These are phyloP conservation scores for Cephus runcator DNA, from an alignment of 2,888 invertebrate genomes.

Conservation along the genomic window DNA sequence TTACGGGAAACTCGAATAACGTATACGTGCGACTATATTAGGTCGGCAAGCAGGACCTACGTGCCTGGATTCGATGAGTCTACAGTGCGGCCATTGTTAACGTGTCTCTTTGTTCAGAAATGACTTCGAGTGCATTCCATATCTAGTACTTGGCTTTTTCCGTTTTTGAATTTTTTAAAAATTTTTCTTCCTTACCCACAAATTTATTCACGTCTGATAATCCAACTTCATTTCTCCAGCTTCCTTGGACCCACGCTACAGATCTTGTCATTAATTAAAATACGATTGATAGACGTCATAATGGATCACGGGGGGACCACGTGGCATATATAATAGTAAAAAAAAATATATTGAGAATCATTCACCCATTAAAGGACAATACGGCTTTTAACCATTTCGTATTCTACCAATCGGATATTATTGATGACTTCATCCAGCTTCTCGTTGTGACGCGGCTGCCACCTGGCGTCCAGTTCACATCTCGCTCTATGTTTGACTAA, in stretches of 20 bases:
- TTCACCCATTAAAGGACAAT: not conserved
- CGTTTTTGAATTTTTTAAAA: no score
- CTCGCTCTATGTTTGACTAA: constrained; percentile 47
- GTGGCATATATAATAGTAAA: not conserved
- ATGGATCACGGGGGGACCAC: not conserved
- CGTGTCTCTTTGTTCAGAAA: not conserved
- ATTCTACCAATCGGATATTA: constrained; percentile 38
- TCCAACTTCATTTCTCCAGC: not conserved
- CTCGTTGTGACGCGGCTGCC: constrained; percentile 19
- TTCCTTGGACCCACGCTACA: not conserved
- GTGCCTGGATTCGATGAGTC: constrained; percentile 41
- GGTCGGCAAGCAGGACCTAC: constrained; percentile 43
- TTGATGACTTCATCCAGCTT: constrained; percentile 48
- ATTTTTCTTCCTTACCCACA: not conserved
- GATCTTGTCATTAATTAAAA: not conserved
- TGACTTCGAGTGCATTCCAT: not conserved
- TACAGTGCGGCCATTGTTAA: not conserved
- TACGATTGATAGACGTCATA: not conserved
- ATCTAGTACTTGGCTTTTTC: not conserved
- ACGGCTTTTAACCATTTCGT: not conserved
- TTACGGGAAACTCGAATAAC: constrained; percentile 45
- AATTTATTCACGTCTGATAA: not conserved
- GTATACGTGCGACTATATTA: constrained; percentile 38
- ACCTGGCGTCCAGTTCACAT: constrained; percentile 35
- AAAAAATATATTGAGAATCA: not conserved